Evolutionary conservation across 2,113 vertebrate species (phyloP).

Genomic region (Bufo bufo): DNA sequence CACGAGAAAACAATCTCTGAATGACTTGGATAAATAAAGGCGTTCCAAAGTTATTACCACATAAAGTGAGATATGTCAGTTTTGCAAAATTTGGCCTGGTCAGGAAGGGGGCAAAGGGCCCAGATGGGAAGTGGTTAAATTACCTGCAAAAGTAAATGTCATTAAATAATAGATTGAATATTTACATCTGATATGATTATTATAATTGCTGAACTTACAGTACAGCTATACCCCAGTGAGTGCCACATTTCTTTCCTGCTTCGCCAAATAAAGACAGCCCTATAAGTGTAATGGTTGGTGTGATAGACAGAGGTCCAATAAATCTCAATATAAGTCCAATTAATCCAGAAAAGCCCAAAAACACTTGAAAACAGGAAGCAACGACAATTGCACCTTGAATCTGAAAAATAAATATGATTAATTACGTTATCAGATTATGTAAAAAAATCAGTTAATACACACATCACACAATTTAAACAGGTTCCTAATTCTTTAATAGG

Average conservation of each 20-base stretch:
- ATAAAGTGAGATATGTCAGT: no score
- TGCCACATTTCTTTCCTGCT: slow-evolving; percentile 76
- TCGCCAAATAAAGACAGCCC: slow-evolving; percentile 77
- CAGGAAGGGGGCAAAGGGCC: no score
- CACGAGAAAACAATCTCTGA: no score
- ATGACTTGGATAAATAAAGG: no score
- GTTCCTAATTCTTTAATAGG: neutral
- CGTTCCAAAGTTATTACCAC: no score
- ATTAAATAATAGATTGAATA: neutral
- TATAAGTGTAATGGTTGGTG: slow-evolving; percentile 79
- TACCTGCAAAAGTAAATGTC: neutral
- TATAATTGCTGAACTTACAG: slow-evolving; percentile 68
- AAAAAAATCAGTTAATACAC: neutral
- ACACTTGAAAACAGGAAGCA: slow-evolving; percentile 72
- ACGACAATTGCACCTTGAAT: slow-evolving; percentile 78
- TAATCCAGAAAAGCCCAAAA: slow-evolving; percentile 73
- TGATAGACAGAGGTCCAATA: slow-evolving; percentile 77
- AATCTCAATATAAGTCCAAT: slow-evolving; percentile 74
- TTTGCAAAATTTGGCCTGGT: no score
- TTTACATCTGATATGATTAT: neutral
- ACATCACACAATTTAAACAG: neutral
- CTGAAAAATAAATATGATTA: slow-evolving; percentile 61
- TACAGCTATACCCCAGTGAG: slow-evolving; percentile 79
- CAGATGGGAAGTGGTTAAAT: no score
- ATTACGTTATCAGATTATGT: neutral